Percentiles rank a stretch among this genome's conserved stretches.
Evolutionary conservation across 2,113 vertebrate species (phyloP).

Genomic region (Phalacrocorax aristotelis): DNA sequence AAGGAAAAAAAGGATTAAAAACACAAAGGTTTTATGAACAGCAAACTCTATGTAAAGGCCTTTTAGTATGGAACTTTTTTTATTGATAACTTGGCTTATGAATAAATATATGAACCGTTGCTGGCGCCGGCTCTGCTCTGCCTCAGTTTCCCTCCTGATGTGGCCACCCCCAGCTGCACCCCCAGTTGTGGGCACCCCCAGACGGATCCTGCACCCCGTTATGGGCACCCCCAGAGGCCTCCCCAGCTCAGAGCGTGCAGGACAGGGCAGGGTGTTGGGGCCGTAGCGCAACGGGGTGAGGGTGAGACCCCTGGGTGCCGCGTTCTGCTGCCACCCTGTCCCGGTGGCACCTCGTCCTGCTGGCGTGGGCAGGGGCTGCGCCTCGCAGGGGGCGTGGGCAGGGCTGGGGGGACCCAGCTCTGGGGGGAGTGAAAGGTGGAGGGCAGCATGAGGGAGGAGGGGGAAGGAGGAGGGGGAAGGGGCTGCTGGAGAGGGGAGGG

Average conservation of each 20-base stretch:
- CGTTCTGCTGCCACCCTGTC: no score
- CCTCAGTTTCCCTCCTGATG: not conserved
- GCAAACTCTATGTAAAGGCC: constrained; percentile 82
- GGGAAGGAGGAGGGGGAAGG: no score
- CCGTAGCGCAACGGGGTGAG: no score
- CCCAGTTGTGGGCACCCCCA: no score
- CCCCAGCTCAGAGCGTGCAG: not conserved
- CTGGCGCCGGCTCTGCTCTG: not conserved
- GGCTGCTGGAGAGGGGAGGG: no score
- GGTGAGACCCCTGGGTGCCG: no score
- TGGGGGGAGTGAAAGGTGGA: no score
- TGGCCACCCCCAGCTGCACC: no score
- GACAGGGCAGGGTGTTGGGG: not conserved
- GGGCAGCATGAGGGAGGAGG: no score
- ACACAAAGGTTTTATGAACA: constrained; percentile 78
- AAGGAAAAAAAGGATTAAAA: not conserved
- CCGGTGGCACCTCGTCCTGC: no score
- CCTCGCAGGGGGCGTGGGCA: not conserved
- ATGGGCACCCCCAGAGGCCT: not conserved
- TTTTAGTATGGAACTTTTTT: constrained; percentile 86
- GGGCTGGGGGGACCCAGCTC: not conserved
- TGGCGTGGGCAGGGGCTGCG: not conserved
- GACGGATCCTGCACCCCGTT: no score
- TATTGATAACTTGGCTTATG: constrained; percentile 81
- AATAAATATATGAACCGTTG: constrained; percentile 81